Evolutionary conservation across 2,888 invertebrate species (phyloP).

Genomic region (Platyscelio sp.): DNA sequence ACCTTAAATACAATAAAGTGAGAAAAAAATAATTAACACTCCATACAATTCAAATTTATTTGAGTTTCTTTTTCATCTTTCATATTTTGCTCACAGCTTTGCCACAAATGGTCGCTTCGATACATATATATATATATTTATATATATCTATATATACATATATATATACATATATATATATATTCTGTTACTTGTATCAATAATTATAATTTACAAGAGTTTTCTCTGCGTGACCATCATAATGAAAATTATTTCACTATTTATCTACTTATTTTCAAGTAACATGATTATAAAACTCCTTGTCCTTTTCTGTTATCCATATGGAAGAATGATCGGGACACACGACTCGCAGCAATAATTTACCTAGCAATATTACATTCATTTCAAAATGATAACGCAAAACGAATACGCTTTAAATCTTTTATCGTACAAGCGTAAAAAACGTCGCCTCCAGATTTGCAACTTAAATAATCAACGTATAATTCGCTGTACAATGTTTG

Average conservation of each 20-base stretch:
- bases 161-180: too few relatives aligned
- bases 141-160: too few relatives aligned
- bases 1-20: slow-evolving; percentile 11
- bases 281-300: slow-evolving; percentile 31
- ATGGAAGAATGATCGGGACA: background rate
- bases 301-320: background rate
- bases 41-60: slow-evolving; percentile 69
- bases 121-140: slow-evolving; percentile 42
- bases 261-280: background rate
- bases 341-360: slow-evolving; percentile 57
- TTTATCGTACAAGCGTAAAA: slow-evolving; percentile 34
- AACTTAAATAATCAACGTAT: slow-evolving; percentile 80
- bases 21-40: slow-evolving; percentile 60
- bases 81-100: slow-evolving; percentile 50
- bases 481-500: slow-evolving; percentile 71
- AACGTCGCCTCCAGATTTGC: slow-evolving; percentile 20
- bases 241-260: slow-evolving; percentile 14
- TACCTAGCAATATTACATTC: slow-evolving; percentile 54
- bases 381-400: slow-evolving; percentile 56
- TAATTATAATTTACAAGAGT: slow-evolving; percentile 64
- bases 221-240: slow-evolving; percentile 9
- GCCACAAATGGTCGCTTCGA: slow-evolving; percentile 50
- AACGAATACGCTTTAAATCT: slow-evolving; percentile 36
- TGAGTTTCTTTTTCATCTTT: slow-evolving; percentile 51
- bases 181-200: too few relatives aligned